These are phyloP conservation scores for Prunella fulvescens DNA, from an alignment of 2,113 vertebrate species.

Conservation along the genomic window DNA sequence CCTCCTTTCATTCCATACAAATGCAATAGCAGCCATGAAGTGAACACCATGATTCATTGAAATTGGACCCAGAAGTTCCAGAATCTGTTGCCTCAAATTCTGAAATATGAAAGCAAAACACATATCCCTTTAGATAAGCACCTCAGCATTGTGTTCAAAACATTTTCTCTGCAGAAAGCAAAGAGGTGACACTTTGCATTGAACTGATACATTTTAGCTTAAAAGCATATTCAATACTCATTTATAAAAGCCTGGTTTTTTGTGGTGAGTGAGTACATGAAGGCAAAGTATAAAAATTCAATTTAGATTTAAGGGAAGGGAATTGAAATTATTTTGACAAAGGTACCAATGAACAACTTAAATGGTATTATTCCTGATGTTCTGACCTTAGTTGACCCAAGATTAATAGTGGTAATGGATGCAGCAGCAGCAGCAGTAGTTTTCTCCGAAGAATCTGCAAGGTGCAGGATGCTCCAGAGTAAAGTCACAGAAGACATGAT, in stretches of 20 bases:
- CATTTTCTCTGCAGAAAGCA: neutral
- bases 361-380: neutral
- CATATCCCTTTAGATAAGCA: neutral
- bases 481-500: constrained; percentile 97
- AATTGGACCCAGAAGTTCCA: constrained; percentile 94
- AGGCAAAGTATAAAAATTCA: neutral
- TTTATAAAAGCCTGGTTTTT: neutral
- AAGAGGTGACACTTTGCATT: neutral
- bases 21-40: constrained; percentile 98
- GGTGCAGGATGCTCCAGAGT: constrained; percentile 92
- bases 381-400: constrained; percentile 94
- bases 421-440: constrained; percentile 82
- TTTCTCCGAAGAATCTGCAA: constrained; percentile 89
- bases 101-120: constrained; percentile 53
- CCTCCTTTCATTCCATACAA: constrained; percentile 97
- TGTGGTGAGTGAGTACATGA: neutral
- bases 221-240: neutral
- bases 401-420: constrained; percentile 90
- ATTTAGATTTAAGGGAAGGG: neutral
- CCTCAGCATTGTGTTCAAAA: neutral
- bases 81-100: constrained; percentile 96
- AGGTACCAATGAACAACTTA: neutral
- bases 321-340: neutral
- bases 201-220: neutral
- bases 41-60: constrained; percentile 98